These are phyloP conservation scores for Muscina levida DNA, from an alignment of 2,888 invertebrate species.

Conservation along the genomic window DNA sequence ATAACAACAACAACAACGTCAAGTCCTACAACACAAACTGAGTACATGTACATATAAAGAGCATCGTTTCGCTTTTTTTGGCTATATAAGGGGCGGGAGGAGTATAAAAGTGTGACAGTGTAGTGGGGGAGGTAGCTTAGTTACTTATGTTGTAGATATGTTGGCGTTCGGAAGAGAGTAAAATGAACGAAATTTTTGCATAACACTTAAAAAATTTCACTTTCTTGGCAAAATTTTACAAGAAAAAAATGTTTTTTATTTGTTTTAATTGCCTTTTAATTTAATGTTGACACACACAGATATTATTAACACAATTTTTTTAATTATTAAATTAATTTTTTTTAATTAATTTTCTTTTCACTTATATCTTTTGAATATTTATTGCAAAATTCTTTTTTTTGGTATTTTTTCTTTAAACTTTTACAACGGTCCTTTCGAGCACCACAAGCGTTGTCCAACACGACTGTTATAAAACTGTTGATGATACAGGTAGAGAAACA, in stretches of 20 bases:
- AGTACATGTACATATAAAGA: too few relatives aligned
- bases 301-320: too few relatives aligned
- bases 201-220: slow-evolving; percentile 52
- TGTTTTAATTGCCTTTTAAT: not conserved
- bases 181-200: slow-evolving; percentile 53
- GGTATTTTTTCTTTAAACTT: too few relatives aligned
- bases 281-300: too few relatives aligned
- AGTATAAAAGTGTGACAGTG: too few relatives aligned
- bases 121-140: slow-evolving; percentile 13
- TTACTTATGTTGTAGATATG: slow-evolving; percentile 20
- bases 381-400: slow-evolving; percentile 26
- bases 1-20: too few relatives aligned
- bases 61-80: too few relatives aligned
- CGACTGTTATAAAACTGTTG: slow-evolving; percentile 62
- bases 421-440: slow-evolving; percentile 6
- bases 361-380: slow-evolving; percentile 34
- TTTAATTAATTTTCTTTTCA: too few relatives aligned
- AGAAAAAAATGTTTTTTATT: not conserved
- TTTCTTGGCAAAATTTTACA: slow-evolving; percentile 6
- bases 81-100: slow-evolving; percentile 4
- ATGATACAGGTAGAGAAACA: slow-evolving; percentile 24
- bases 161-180: slow-evolving; percentile 5
- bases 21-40: slow-evolving; percentile 2
- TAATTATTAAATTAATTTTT: too few relatives aligned
- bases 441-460: slow-evolving; percentile 47